Evolutionary conservation across 2,888 invertebrate genomes (phyloP), one percentile per base, ranked within the genome.

Genomic region (Oscheius onirici): DNA sequence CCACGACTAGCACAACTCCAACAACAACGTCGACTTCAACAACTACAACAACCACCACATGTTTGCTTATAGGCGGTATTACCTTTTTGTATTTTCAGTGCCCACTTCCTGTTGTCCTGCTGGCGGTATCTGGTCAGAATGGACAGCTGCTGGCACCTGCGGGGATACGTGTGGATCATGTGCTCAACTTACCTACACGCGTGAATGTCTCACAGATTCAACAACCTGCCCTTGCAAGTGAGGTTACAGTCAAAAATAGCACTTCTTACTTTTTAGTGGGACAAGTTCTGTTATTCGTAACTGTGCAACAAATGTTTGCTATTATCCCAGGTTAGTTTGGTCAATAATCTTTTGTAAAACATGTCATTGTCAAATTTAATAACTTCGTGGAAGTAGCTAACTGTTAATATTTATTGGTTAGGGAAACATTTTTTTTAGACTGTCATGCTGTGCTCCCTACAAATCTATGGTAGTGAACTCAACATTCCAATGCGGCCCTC

Each of bases 141-240:
- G 67, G 67, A 41, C 54, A 1, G 55, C 63, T 6, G 26, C 15
- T 28, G 26, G 24, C 6, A 46, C 51, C 5, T 69, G 69, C 20
- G 34, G 26, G 2, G 69, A 69, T 49, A 69, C 69, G n/a, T 72
- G 69, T 60, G 72, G 72, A 24, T 72, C 72, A 3, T 72, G 72
- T 51, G 72, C 67, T 13, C 55, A 61, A 15, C 28, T 60, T 10
- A 44, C 28, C 0, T 63, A 60, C 24, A 72, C 69, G 2, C 26
- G 72, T 15, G 43, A 41, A n/a, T 72, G 72, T 24, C 10, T 72
- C 1, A 51, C 72, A 8, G 61, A 66, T 13, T 8, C 8, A 3
- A 11, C 49, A 5, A 43, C 46, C 3, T 72, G 72, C 28, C 68
- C 72, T 0, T 72, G 72, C 72, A 60, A 15, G 72, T 72, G 24